Percentiles rank a stretch among this genome's conserved stretches.
Conservation (phyloP, 1,140 invertebrate species). For the Drosophila nannoptera region DNA sequence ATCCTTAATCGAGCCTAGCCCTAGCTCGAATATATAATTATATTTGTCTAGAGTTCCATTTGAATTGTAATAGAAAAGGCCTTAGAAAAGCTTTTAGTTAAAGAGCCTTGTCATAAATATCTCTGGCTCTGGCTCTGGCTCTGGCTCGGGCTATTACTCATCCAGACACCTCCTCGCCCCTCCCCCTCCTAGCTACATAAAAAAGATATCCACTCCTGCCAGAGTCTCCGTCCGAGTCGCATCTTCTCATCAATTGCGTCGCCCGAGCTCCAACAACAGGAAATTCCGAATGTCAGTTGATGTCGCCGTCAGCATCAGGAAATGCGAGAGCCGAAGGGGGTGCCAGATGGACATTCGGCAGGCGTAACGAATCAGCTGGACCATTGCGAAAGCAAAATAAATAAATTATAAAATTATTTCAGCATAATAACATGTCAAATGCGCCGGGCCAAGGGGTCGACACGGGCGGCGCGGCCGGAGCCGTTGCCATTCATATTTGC, state of each 20-base stretch:
- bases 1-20: no score
- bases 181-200: no score
- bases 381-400: slow-evolving; percentile 53
- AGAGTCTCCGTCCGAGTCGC: no score
- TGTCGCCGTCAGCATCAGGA: slow-evolving; percentile 57
- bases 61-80: no score
- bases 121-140: not conserved
- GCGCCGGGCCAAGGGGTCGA: slow-evolving; percentile 40
- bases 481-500: not conserved
- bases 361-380: slow-evolving; percentile 49
- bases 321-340: slow-evolving; percentile 45
- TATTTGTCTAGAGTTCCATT: no score
- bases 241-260: slow-evolving; percentile 6
- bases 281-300: slow-evolving; percentile 59
- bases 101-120: no score
- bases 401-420: slow-evolving; percentile 79
- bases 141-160: slow-evolving; percentile 28
- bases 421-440: slow-evolving; percentile 72
- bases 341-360: no score
- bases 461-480: not conserved
- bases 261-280: slow-evolving; percentile 44
- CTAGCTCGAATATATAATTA: no score
- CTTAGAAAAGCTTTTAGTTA: no score
- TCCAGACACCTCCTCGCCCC: slow-evolving; percentile 23
- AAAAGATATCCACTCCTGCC: no score